Conservation (phyloP, 2,797 vertebrate genomes). For the Sebastes iracundus region DNA sequence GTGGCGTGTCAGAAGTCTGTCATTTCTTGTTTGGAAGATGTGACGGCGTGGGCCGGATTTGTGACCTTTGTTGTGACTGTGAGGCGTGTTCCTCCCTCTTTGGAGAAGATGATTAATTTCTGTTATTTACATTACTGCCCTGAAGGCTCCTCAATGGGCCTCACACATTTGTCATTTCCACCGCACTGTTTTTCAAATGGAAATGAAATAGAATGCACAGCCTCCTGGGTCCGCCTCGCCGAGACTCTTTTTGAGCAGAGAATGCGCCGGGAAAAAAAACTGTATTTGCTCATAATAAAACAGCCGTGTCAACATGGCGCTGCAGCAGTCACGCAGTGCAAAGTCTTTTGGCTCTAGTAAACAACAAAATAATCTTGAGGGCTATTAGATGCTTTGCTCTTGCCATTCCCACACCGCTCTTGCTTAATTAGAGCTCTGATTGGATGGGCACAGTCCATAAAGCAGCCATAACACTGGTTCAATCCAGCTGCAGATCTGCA, state of each 20-base stretch:
- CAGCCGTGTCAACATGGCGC: slow-evolving; percentile 63
- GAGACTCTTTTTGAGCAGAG: slow-evolving; percentile 58
- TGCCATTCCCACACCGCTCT: slow-evolving; percentile 43
- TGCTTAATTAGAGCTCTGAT: slow-evolving; percentile 78
- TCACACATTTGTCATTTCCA: slow-evolving; percentile 80
- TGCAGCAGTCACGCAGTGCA: slow-evolving; percentile 53
- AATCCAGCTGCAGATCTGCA: slow-evolving; percentile 55
- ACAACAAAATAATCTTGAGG: slow-evolving; percentile 58
- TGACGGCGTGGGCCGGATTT: slow-evolving; percentile 57
- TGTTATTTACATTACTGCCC: slow-evolving; percentile 82
- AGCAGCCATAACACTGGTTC: slow-evolving; percentile 68
- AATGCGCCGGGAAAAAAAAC: slow-evolving; percentile 20
- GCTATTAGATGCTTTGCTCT: slow-evolving; percentile 34
- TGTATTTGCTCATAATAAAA: slow-evolving; percentile 75
- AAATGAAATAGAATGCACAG: slow-evolving; percentile 74
- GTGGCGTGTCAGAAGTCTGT: slow-evolving; percentile 69
- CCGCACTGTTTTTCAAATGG: slow-evolving; percentile 77
- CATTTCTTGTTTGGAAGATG: slow-evolving; percentile 72
- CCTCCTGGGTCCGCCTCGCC: slow-evolving; percentile 69
- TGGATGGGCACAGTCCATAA: slow-evolving; percentile 76
- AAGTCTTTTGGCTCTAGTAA: slow-evolving; percentile 66
- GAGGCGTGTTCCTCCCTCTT: slow-evolving; percentile 67
- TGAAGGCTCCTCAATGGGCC: slow-evolving; percentile 67
- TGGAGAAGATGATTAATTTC: slow-evolving; percentile 80
- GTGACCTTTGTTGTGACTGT: slow-evolving; percentile 79